Base-by-base conservation (phyloP, 2,113 vertebrate genomes). In the Hemicordylus capensis region DNA sequence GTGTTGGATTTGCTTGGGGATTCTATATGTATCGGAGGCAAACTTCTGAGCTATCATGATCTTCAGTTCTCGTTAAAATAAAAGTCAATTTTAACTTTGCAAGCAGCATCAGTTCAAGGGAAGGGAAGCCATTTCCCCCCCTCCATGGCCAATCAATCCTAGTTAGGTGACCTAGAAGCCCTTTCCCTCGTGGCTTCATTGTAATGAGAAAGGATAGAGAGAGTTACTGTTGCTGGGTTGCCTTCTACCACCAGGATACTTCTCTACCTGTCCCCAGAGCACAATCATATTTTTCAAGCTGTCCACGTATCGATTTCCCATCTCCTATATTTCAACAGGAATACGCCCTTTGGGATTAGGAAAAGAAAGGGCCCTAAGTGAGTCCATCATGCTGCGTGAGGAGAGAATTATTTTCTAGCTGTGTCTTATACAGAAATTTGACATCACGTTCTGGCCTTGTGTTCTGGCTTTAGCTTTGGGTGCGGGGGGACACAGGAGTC, bases 271-370 rank as follows among this genome's bases (percentile, higher is more conserved):
- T 84, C 83, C 73, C 73, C 28, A 2, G 83, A 56, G 83, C 17
- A 4, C 83, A 76, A 84, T 84, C 73, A 84, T 84, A 84, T 84
- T 84, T 84, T 42, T 76, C 83, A 66, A 76, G 37, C 72, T 84
- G 83, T 76, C 73, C 73, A n/a, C 73, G 54, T 67, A 84, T 84
- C 12, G 83, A 84, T 84, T 76, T 84, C 73, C 73, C 83, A 66
- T 84, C 73, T 56, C 74, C 73, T 76, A 31, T 76, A 84, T 67
- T 84, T 76, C 46, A 76, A 44, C 37, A 12, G 46, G 44, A 61
- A 76, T 56, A 54, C 39, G 61, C 48, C 82, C 63, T 51, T 37
- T 67, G 83, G 83, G 73, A 67, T 51, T n/a, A n/a, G 73, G 17
- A 28, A 76, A 67, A 56, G 61, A 44, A 67, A 67, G 11, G 61